phyloP scores from a whole-genome alignment of 2,797 vertebrate genomes.

The Sebastes vulpes region DNA sequence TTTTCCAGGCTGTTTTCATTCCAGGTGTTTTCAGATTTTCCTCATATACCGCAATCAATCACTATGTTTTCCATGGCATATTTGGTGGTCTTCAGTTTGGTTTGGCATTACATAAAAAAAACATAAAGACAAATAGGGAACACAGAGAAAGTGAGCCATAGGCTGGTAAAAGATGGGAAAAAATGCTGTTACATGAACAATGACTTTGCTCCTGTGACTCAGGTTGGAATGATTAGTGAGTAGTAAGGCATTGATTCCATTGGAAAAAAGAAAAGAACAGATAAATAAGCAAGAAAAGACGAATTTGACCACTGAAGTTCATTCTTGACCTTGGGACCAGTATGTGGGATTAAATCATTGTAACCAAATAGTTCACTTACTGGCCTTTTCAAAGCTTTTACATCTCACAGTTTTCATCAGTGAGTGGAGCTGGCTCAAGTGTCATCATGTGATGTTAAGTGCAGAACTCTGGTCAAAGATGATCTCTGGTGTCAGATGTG shows the following conservation, averaged over 20 bases:
- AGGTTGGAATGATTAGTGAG: neutral
- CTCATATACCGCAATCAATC: slow-evolving; percentile 30
- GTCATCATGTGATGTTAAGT: no score
- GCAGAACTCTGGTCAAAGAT: no score
- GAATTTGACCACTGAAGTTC: no score
- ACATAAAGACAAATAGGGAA: neutral
- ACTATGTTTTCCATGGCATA: neutral
- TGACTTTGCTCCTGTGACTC: neutral
- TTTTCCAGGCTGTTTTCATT: slow-evolving; percentile 19
- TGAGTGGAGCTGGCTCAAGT: no score
- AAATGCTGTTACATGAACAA: neutral
- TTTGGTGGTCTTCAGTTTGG: neutral
- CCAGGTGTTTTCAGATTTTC: slow-evolving; percentile 33
- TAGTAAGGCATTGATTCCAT: neutral
- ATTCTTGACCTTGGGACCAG: no score
- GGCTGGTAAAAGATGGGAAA: neutral
- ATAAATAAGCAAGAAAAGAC: neutral
- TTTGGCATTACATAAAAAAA: neutral
- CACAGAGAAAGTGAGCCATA: neutral
- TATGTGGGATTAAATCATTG: no score
- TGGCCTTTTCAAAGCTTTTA: no score
- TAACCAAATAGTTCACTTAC: no score
- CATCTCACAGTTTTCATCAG: no score
- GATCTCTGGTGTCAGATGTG: no score
- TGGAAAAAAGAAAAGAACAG: neutral